A percentile compares a stretch with the other conserved stretches of the same genome.
phyloP scores from a whole-genome alignment of 2,888 invertebrate species.

The Endotricha flammealis region DNA sequence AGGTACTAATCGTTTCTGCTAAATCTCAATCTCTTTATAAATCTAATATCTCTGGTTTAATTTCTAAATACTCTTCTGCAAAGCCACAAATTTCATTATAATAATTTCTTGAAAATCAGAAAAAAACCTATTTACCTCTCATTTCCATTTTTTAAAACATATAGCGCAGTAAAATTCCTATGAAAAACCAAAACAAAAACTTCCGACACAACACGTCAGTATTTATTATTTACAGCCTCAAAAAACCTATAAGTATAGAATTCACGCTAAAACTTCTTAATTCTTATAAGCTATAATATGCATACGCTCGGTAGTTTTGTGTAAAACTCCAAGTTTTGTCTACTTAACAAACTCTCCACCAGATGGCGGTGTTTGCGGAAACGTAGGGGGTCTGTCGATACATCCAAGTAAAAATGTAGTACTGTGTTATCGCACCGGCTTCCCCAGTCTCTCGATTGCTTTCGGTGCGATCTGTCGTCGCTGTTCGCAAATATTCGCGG shows the following conservation, averaged over 20 bases:
- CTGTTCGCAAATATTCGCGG: slow-evolving; percentile 3
- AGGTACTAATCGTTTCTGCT: too few species aligned
- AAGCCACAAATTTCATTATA: too few species aligned
- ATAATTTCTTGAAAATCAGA: too few species aligned
- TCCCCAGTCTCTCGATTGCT: slow-evolving; percentile 27
- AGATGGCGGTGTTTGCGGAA: slow-evolving; percentile 36
- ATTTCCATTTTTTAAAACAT: too few species aligned
- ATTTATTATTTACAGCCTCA: background rate
- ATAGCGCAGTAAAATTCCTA: too few species aligned
- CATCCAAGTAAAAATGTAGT: slow-evolving; percentile 11
- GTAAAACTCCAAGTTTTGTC: slow-evolving; percentile 32
- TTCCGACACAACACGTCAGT: too few species aligned
- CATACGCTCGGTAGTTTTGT: slow-evolving; percentile 1
- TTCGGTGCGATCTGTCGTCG: slow-evolving; percentile 17
- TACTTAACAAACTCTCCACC: slow-evolving; percentile 18
- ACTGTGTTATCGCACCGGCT: slow-evolving; percentile 7
- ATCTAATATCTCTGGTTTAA: too few species aligned
- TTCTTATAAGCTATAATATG: slow-evolving; percentile 12
- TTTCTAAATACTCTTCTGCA: too few species aligned
- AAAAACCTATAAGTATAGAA: too few species aligned
- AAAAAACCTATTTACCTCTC: too few species aligned
- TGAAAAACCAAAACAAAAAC: too few species aligned
- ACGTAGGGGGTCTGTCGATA: slow-evolving; percentile 17
- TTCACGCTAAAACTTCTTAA: slow-evolving; percentile 31
- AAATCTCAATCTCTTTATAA: too few species aligned